phyloP scores from a whole-genome alignment of 2,888 invertebrate genomes.

The Petrolisthes manimaculis region DNA sequence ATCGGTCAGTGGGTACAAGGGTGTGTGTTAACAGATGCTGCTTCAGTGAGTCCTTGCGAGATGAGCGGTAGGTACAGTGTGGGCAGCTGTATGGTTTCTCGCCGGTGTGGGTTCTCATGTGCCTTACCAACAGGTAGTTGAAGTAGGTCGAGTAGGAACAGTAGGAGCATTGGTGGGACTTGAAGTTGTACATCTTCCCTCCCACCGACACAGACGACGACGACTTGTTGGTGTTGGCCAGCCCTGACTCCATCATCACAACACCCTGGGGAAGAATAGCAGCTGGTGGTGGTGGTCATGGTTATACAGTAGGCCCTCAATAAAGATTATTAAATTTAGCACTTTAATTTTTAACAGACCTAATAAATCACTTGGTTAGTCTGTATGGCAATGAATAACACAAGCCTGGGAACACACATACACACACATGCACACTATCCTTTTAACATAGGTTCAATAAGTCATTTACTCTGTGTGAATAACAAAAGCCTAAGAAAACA shows the following conservation, averaged over 20 bases:
- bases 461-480: too few species aligned
- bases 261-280: neutral
- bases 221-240: neutral
- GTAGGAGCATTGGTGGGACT: constrained; percentile 26
- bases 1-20: neutral
- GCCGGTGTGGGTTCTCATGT: constrained; percentile 47
- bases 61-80: constrained; percentile 21
- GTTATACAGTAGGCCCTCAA: too few species aligned
- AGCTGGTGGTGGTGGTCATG: too few species aligned
- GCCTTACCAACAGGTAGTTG: constrained; percentile 30
- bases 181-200: neutral
- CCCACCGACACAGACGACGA: neutral
- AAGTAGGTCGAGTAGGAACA: constrained; percentile 33
- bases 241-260: neutral
- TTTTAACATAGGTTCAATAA: too few species aligned
- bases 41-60: constrained; percentile 23
- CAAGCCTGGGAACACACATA: too few species aligned
- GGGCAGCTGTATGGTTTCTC: constrained; percentile 48
- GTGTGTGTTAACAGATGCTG: constrained; percentile 19
- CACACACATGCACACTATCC: too few species aligned
- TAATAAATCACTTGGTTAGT: too few species aligned
- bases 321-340: too few species aligned
- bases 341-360: too few species aligned
- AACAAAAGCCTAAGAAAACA: too few species aligned
- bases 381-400: too few species aligned